Evolutionary conservation across 2,797 vertebrate genomes (phyloP), one percentile per base, ranked within the genome.

Genomic region (Gymnoscopelus braueri): DNA sequence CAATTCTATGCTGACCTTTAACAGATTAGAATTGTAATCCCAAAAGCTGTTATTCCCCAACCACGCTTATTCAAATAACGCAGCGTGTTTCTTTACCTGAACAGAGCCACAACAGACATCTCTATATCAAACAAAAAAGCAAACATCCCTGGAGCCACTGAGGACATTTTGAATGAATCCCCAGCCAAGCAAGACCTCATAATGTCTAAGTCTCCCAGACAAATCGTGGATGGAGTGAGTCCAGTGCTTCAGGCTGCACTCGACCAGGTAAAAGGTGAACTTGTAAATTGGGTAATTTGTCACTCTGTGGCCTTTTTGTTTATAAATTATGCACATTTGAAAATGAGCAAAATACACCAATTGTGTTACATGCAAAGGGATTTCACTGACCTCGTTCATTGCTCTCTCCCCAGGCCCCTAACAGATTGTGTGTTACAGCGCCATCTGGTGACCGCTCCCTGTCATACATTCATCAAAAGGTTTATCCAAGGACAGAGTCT

Each of bases 361-460:
- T 44, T 2, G 10, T 44, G 13, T 6, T 32, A 57, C 26, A 57
- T 57, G 10, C 24, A 12, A 57, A 35, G 14, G 35, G 32, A 8
- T 60, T 60, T 19, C 35, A 60, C n/a, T 19, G 29, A 39, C 6
- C 57, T 44, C 24, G 55, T 13, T 51, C 24, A 26, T 1, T 12
- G 67, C 61, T 71, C 8, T 19, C 12, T 39, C 63, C 50, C 0
- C 58, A 84, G 84, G 79, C 44, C 76, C 61, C 77, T n/a, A 67
- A 74, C 26, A 73, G 87, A 65, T n/a, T 55, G 71, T 87, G 91
- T 71, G 81, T 81, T 61, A 91, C 89, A 8, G 91, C 87, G 24
- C 91, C 91, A 59, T 75, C 85, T 24, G 87, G 90, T 87, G 92
- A 92, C 60, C 77, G 77, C 14, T 86, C 90, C 32, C 68, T 83